Conservation (phyloP, 2,888 invertebrate genomes). For the Cerceris rybyensis region DNA sequence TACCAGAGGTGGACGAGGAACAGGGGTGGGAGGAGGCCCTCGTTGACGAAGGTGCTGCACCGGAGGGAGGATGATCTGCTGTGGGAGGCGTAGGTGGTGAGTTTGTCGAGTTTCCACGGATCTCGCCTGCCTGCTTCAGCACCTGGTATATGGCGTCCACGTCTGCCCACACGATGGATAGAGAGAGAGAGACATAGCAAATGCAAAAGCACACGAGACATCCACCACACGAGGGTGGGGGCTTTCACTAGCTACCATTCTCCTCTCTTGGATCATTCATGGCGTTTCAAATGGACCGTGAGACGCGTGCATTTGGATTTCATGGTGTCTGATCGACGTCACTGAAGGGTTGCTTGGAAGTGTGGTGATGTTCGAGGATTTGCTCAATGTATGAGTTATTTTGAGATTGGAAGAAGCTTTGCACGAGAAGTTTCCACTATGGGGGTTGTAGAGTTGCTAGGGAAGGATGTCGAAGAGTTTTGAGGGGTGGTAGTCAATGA, state of each 20-base stretch:
- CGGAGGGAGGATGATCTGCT: conserved; percentile 77
- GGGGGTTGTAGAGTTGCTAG: too few relatives aligned
- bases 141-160: conserved; percentile 97
- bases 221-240: conserved; percentile 13
- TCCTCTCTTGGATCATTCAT: conserved; percentile 2
- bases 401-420: too few relatives aligned
- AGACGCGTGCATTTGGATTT: too few relatives aligned
- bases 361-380: too few relatives aligned
- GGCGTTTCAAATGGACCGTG: too few relatives aligned
- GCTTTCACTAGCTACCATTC: conserved; percentile 34
- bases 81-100: conserved; percentile 81
- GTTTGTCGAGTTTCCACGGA: conserved; percentile 82
- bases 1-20: conserved; percentile 82
- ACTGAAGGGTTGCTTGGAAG: too few relatives aligned
- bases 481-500: too few relatives aligned
- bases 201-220: conserved; percentile 45
- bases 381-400: too few relatives aligned
- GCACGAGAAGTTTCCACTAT: too few relatives aligned
- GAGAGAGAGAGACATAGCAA: conserved; percentile 39
- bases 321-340: too few relatives aligned
- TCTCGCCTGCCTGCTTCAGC: conserved; percentile 96
- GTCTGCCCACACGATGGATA: conserved; percentile 82
- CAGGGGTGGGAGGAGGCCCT: conserved; percentile 81
- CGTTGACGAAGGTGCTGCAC: conserved; percentile 77
- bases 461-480: too few relatives aligned